Evolutionary conservation across 2,113 vertebrate genomes (phyloP), one percentile per base, ranked within the genome.

Genomic region (Hydrolagus affinis): DNA sequence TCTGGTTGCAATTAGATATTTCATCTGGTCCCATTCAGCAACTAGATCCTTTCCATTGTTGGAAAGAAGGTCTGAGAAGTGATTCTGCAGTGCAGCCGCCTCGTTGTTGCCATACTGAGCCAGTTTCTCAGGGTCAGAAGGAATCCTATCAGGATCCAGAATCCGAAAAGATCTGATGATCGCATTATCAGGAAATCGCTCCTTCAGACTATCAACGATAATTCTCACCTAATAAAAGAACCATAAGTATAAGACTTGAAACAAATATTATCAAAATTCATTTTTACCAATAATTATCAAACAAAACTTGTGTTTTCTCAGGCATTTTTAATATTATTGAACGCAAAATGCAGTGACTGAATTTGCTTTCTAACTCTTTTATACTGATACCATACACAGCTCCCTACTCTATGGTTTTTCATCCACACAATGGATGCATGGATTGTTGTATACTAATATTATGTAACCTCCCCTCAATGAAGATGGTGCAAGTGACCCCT

Each of bases 1-100:
- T 83, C 78, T 83, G 78, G 78, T 66, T 83, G 78, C 78, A 83
- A 83, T 83, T 66, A 83, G 62, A 14, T 83, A 83, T 83, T 83
- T 83, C 78, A 83, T 83, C 59, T 83, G 78, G 66, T 83, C 78
- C 78, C 78, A 83, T 17, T 83, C 78, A 32, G 78, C 78, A 83
- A 83, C 78, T 32, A 83, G 32, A 83, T 83, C 78, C 30, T 83
- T 83, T 17, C 78, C 78, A 83, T 83, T 62, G 19, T 30, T 66
- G 8, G 78, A 83, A 83, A 83, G 78, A 9, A 83, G 62, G 62
- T 83, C 78, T 68, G 78, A 66, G 12, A 83, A 83, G 21, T 83
- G 78, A 64, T 30, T 83, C 62, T 83, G 78, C 11, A 83, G 78
- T 66, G 78, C 78, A 66, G 78, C 78, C 30, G 78, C 62, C 66